These are phyloP conservation scores for Numenius phaeopus DNA, from an alignment of 2,797 vertebrate genomes.

Conservation along the genomic window DNA sequence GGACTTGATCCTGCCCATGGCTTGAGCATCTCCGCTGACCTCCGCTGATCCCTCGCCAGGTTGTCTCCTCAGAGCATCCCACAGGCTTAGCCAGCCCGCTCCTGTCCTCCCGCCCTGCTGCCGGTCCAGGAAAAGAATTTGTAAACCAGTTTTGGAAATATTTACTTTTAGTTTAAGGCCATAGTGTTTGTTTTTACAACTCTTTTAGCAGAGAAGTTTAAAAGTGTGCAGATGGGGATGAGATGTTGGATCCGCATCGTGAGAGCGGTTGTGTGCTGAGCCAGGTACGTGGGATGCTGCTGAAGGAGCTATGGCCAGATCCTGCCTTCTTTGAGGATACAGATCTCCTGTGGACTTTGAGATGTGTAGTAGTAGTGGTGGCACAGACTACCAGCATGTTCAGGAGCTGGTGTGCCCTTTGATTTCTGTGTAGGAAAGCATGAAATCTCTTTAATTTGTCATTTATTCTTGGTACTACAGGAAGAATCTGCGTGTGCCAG, in stretches of 20 bases:
- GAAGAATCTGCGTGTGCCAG: not conserved
- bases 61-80: not conserved
- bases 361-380: not conserved
- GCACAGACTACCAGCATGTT: not conserved
- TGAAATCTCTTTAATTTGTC: not conserved
- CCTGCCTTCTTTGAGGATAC: not conserved
- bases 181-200: not conserved
- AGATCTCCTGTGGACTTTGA: not conserved
- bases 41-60: rapidly evolving
- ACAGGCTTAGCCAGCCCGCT: rapidly evolving
- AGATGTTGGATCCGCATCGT: rapidly evolving
- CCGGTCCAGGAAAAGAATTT: rapidly evolving
- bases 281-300: rapidly evolving
- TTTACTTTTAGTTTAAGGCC: not conserved
- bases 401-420: not conserved
- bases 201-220: not conserved
- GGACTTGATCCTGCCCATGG: rapidly evolving
- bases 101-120: rapidly evolving
- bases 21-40: not conserved
- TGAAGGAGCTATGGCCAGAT: rapidly evolving
- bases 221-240: rapidly evolving
- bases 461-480: not conserved
- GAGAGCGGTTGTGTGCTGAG: not conserved
- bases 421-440: not conserved
- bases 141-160: not conserved